Percentiles rank a stretch among this genome's conserved stretches.
Evolutionary conservation across 2,797 vertebrate species (phyloP).

Genomic region (Sebastes iracundus): DNA sequence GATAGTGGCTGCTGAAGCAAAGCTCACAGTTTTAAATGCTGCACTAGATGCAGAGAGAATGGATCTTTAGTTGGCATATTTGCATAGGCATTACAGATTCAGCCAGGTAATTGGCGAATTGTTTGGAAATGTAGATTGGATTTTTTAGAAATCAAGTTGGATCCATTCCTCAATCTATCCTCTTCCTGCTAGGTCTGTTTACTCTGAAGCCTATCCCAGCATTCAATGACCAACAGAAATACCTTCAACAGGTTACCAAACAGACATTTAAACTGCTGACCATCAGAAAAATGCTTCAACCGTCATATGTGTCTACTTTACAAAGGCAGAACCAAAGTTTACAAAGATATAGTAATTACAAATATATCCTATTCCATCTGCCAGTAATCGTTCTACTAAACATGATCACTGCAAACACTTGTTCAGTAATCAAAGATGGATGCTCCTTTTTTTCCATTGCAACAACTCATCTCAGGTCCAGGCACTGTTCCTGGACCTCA

Average conservation of each 20-base stretch:
- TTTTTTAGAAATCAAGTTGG: slow-evolving; percentile 25
- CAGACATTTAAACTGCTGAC: background rate
- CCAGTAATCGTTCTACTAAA: slow-evolving; percentile 16
- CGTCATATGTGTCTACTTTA: background rate
- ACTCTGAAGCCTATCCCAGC: background rate
- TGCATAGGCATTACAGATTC: background rate
- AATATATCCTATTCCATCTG: background rate
- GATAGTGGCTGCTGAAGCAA: slow-evolving; percentile 34
- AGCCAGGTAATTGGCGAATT: background rate
- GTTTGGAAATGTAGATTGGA: background rate
- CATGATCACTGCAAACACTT: background rate
- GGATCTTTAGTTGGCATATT: slow-evolving; percentile 10
- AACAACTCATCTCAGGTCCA: slow-evolving; percentile 18
- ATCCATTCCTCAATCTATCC: background rate
- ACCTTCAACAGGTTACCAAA: background rate
- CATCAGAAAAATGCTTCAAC: background rate
- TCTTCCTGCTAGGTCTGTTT: background rate
- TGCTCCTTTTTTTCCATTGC: background rate
- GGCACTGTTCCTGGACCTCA: slow-evolving; percentile 24
- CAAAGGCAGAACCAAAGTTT: background rate
- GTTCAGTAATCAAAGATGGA: slow-evolving; percentile 15
- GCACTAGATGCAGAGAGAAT: background rate
- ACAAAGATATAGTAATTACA: background rate
- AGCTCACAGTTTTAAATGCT: slow-evolving; percentile 9
- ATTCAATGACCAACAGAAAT: background rate